phyloP scores from a whole-genome alignment of 2,888 invertebrate species.

The Drosophila lutescens region DNA sequence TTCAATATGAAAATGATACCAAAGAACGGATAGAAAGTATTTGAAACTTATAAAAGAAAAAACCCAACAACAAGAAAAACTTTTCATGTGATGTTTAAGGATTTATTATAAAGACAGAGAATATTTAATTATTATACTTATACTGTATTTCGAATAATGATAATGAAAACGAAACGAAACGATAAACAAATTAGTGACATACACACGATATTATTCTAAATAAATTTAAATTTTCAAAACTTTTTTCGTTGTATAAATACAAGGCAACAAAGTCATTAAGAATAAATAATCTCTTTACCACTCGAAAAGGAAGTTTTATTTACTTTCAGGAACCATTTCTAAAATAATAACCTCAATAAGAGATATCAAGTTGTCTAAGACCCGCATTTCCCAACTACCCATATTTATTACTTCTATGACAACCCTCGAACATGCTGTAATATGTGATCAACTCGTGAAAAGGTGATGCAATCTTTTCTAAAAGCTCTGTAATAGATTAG shows the following conservation, averaged over 20 bases:
- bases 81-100: slow-evolving; percentile 81
- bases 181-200: slow-evolving; percentile 38
- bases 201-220: slow-evolving; percentile 61
- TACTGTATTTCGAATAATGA: slow-evolving; percentile 62
- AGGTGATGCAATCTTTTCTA: slow-evolving; percentile 1
- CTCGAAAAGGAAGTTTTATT: slow-evolving; percentile 6
- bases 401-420: not conserved
- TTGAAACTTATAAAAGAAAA: slow-evolving; percentile 37
- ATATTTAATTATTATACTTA: slow-evolving; percentile 61
- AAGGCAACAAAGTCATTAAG: slow-evolving; percentile 47
- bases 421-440: not conserved
- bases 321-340: not conserved
- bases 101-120: slow-evolving; percentile 55
- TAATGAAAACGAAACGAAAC: slow-evolving; percentile 27
- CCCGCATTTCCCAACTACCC: not conserved
- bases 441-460: not conserved
- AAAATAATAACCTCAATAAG: too few relatives aligned
- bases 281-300: slow-evolving; percentile 57
- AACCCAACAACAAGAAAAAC: slow-evolving; percentile 59
- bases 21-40: slow-evolving; percentile 33
- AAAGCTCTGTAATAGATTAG: not conserved
- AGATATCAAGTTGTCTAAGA: too few relatives aligned
- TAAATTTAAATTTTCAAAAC: slow-evolving; percentile 51
- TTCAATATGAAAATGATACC: slow-evolving; percentile 39
- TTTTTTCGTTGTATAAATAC: slow-evolving; percentile 59